These are phyloP conservation scores for Brachionus manjavacas DNA, from an alignment of 1,140 invertebrate genomes.

Conservation along the genomic window DNA sequence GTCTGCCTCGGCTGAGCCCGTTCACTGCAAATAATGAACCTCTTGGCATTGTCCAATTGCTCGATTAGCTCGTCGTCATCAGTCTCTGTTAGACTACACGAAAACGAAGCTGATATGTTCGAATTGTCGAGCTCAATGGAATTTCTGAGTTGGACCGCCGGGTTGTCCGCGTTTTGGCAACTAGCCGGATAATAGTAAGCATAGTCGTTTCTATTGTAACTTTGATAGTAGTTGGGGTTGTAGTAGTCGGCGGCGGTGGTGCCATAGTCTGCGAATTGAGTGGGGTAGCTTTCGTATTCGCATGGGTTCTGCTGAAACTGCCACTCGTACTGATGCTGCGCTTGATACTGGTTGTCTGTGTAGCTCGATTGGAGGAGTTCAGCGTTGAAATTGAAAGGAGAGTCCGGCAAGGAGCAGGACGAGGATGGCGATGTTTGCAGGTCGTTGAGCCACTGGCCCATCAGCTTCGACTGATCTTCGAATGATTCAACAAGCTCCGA, in stretches of 20 bases:
- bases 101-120: background rate
- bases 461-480: background rate
- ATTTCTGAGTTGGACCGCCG: background rate
- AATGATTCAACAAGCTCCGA: slow-evolving; percentile 5
- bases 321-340: background rate
- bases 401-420: background rate
- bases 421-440: background rate
- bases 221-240: background rate
- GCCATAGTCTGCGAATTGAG: background rate
- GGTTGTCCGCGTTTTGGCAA: background rate
- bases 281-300: background rate
- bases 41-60: background rate
- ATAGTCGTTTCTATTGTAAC: background rate
- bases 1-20: background rate
- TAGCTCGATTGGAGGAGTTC: background rate
- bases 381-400: background rate
- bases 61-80: background rate
- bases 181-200: background rate
- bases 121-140: background rate
- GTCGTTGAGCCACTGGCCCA: background rate
- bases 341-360: background rate
- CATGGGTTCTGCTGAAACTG: background rate
- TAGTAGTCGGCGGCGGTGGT: background rate
- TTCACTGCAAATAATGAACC: background rate
- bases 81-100: background rate